Evolutionary conservation across 2,797 vertebrate genomes (phyloP), one percentile per base, ranked within the genome.

Genomic region (Dicrostonyx torquatus): DNA sequence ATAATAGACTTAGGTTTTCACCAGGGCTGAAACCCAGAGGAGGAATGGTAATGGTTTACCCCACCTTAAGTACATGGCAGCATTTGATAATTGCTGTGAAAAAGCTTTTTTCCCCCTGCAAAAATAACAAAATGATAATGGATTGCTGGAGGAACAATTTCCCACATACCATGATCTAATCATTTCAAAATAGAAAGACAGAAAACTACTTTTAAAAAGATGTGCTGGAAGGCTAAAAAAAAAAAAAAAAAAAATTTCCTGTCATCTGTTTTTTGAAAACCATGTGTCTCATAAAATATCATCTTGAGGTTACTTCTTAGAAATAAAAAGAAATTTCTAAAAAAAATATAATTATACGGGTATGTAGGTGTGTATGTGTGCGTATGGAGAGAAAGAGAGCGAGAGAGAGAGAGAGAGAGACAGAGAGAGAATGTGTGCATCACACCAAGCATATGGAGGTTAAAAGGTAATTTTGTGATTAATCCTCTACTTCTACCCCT

Each of bases 101-200:
- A 87, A 95, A 75, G 12, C 9, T 26, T 9, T 50, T 12, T 11
- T 1, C 0, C 55, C 18, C 34, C 55, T 45, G 4, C 48, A 64
- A 37, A 91, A 93, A 73, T 53, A 92, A 58, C 29, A 95, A 37
- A 95, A 53, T 73, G 45, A 90, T 87, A 94, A 78, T 70, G 1
- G 7, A 58, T 77, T 70, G 22, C 45, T 50, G 48, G 1, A 94
- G 70, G 29, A 90, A 86, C 55, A 60, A 91, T 64, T 91, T 48
- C 50, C n/a, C 70, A 29, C 12, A 96, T 15, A 43, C 70, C 37
- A 60, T 68, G 90, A 89, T 79, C 40, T 43, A 91, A 75, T 89
- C 37, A 37, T 75, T 94, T 95, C 5, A 40, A 72, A 90, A 90
- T 82, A 68, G 75, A 89, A 80, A 87, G 12, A 87, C 22, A 68